Base-by-base conservation (phyloP, 2,888 invertebrate genomes). In the Scaptomyza polygonia region DNA sequence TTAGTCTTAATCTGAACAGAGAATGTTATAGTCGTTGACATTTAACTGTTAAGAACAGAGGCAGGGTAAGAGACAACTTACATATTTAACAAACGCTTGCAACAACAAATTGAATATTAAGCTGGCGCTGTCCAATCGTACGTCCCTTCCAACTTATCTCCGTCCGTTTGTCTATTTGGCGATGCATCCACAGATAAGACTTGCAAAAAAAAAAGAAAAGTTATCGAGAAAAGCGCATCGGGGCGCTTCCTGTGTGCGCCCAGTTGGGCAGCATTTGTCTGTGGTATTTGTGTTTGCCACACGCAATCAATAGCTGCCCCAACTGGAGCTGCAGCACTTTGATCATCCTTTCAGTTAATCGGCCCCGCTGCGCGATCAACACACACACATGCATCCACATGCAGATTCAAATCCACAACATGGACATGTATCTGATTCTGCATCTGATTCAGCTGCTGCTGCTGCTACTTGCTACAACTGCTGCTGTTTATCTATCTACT, bases 261-360 rank as follows among this genome's bases (percentile, higher is more conserved):
- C 75, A 57, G 56, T 67, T 71, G 79, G 79, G 76, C 71, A 66
- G 67, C 77, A 39, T 64, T 16, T 65, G 45, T 45, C 66, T 42
- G 45, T 53, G 43, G 58, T 48, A 58, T 63, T 52, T 68, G 49
- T 68, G 49, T 67, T 75, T 82, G 83, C 88, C 82, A 83, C 82
- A 83, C 82, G 82, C 82, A 83, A 82, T 87, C 86, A 79, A 68
- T 85, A 76, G 72, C 57, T 65, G 55, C 66, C 66, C 49, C 56
- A 55, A 29, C 56, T 53, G 42, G 29, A 53, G 75, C 68, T 68
- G 84, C 81, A 80, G 79, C 84, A 84, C 82, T 83, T 85, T 83
- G 82, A 83, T 87, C 82, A 87, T 83, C 88, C 76, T 79, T 86
- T 82, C 67, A 79, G 73, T 79, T 87, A 83, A 83, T 83, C 82